phyloP scores from a whole-genome alignment of 2,888 invertebrate genomes.

The Anodontia alba region DNA sequence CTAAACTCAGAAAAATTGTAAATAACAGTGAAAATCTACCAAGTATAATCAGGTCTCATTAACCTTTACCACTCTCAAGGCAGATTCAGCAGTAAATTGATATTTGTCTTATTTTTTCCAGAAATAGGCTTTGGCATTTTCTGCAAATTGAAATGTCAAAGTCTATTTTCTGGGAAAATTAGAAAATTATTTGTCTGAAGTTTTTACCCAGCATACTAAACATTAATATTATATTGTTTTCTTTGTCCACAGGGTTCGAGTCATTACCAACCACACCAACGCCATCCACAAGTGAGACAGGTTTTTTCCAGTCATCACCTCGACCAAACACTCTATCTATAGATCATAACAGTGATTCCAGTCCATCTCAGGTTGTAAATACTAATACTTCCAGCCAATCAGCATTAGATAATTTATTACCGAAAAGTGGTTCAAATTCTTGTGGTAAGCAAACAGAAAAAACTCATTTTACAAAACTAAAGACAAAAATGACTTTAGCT shows the following conservation, averaged over 20 bases:
- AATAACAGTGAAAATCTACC: too few species aligned
- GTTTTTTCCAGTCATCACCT: slow-evolving; percentile 10
- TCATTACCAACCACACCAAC: slow-evolving; percentile 28
- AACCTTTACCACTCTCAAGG: too few species aligned
- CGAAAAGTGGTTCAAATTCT: background rate
- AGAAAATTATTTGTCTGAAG: too few species aligned
- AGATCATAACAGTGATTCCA: slow-evolving; percentile 8
- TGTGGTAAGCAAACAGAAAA: background rate
- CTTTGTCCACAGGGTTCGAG: background rate
- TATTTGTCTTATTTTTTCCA: too few species aligned
- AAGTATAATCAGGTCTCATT: too few species aligned
- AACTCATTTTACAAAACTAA: background rate
- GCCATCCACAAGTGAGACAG: background rate
- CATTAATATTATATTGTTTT: too few species aligned
- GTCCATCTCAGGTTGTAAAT: slow-evolving; percentile 4
- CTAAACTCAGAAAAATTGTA: too few species aligned
- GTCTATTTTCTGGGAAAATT: too few species aligned
- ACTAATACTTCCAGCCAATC: slow-evolving; percentile 18
- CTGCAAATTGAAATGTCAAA: too few species aligned
- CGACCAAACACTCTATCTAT: slow-evolving; percentile 40
- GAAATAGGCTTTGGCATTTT: too few species aligned
- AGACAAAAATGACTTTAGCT: background rate
- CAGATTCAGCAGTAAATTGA: too few species aligned
- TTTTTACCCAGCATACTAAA: too few species aligned
- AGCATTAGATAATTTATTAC: background rate